Evolutionary conservation across 2,113 vertebrate species (phyloP).

Genomic region (Lophochroa leadbeateri): DNA sequence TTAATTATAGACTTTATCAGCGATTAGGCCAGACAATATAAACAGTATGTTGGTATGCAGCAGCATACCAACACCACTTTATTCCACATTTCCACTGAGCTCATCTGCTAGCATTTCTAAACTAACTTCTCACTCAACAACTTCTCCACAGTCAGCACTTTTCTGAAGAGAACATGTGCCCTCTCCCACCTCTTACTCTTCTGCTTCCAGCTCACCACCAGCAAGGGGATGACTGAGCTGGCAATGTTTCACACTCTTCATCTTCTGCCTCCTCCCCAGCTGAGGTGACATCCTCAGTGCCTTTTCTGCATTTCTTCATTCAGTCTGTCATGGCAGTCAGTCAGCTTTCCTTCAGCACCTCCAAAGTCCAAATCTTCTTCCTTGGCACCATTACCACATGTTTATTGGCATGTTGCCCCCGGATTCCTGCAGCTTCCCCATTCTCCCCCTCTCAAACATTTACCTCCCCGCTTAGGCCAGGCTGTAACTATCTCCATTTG

Average conservation of each 20-base stretch:
- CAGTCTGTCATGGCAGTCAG: background rate
- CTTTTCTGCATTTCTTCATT: background rate
- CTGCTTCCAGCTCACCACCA: background rate
- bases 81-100: background rate
- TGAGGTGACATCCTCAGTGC: background rate
- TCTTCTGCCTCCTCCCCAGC: background rate
- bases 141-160: background rate
- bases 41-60: background rate
- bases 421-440: background rate
- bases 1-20: constrained; percentile 40
- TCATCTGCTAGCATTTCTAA: background rate
- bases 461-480: background rate
- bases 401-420: background rate
- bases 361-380: background rate
- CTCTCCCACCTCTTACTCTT: background rate
- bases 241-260: background rate
- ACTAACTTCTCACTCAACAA: background rate
- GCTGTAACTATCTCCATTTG: too few relatives aligned
- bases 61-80: background rate
- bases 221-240: background rate
- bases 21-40: constrained; percentile 49
- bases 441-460: background rate
- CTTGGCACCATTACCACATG: background rate
- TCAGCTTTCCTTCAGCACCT: background rate
- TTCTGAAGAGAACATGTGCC: background rate